phyloP scores from a whole-genome alignment of 2,797 vertebrate genomes.

The Takifugu ocellatus region DNA sequence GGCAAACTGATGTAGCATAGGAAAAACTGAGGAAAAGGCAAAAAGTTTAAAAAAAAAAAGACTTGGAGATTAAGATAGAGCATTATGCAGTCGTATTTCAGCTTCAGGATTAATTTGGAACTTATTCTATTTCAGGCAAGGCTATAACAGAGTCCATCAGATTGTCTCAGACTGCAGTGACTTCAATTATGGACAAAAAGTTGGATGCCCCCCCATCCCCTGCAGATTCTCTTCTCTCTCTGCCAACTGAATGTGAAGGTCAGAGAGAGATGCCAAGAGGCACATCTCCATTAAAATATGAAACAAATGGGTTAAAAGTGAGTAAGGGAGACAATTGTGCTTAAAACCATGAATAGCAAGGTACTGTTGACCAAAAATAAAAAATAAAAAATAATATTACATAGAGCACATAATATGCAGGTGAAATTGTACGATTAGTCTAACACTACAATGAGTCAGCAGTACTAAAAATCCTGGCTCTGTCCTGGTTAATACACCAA shows the following conservation, averaged over 20 bases:
- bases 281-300: conserved; percentile 9
- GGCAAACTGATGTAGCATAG: background rate
- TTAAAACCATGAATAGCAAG: background rate
- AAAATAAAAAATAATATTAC: too few relatives aligned
- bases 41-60: background rate
- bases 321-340: background rate
- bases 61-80: background rate
- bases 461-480: background rate
- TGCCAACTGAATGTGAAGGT: conserved; percentile 29
- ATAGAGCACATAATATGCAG: too few relatives aligned
- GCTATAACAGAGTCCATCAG: conserved; percentile 27
- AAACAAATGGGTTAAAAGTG: conserved; percentile 3
- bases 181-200: conserved; percentile 21
- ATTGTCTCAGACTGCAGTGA: background rate
- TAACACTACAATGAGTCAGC: conserved; percentile 45
- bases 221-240: conserved; percentile 14
- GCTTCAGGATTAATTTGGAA: conserved; percentile 23
- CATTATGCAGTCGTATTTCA: conserved; percentile 10
- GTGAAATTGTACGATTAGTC: conserved; percentile 18
- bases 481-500: conserved; percentile 18
- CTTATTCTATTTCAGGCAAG: conserved; percentile 45
- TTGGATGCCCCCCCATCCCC: conserved; percentile 8
- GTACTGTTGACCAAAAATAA: background rate
- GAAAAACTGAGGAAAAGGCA: background rate
- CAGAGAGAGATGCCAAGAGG: conserved; percentile 18